Base-by-base conservation (phyloP, 2,888 invertebrate species). In the Habroteleia sp. region DNA sequence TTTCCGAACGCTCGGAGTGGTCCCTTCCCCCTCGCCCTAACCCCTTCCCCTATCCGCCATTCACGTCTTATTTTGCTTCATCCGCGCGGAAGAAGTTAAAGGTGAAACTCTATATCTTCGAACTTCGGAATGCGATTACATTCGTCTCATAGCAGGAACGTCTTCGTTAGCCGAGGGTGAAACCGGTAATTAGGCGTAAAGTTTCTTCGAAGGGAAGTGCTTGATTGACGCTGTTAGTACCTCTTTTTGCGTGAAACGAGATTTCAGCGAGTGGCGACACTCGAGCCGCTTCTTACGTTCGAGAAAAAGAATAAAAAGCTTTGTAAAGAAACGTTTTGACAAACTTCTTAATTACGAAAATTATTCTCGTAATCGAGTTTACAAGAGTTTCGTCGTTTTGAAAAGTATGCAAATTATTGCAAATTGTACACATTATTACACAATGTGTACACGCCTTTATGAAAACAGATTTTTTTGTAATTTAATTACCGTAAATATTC, bases 81-180 rank as follows among this genome's bases (percentile, higher is more conserved):
- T 63, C 63, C 62, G 29, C 37, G 46, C 71, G 65, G 65, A 73
- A 73, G 42, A 68, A 69, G 69, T 74, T 74, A 65, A 60, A 74
- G 74, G 74, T 65, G 69, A 74, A 74, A 69, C 65, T 48, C 44
- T 73, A 73, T 69, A 71, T 48, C 58, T 50, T 13, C 42, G 39
- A 66, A 66, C 75, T 75, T 75, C 41, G 54, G 46, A 71, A 75
- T 71, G 75, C 69, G 75, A 69, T 74, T 74, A 74, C 58, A 74
- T 65, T 74, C 52, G 58, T 63, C 52, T 63, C 50, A 33, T 58
- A 52, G 46, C 35, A 65, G 23, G 46, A 16, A 56, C 52, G 54
- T 66, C 71, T 46, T 66, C 54, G 71, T 66, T 60, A 60, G 65
- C 42, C 17, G n/a, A 62, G 71, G 66, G 54, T 56, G 54, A 52